A percentile compares a stretch with the other conserved stretches of the same genome.
phyloP scores from a whole-genome alignment of 1,140 invertebrate genomes.

The Drosophila bocki region DNA sequence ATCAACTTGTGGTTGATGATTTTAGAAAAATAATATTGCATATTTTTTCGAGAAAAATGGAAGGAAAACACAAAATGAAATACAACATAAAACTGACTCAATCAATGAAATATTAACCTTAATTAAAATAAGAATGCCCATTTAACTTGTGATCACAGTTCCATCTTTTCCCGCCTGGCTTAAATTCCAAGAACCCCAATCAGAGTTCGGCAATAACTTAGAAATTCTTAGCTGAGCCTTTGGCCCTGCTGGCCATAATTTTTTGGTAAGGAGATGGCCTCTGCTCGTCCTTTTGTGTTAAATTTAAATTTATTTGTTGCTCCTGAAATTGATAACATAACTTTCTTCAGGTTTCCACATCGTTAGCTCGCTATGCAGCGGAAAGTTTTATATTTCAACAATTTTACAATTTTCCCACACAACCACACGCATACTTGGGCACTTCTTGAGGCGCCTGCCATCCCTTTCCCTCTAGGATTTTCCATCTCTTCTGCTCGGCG shows the following conservation, averaged over 20 bases:
- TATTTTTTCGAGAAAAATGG: not conserved
- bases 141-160: not conserved
- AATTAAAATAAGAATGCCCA: not conserved
- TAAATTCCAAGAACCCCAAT: slow-evolving; percentile 11
- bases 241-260: slow-evolving; percentile 29
- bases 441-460: slow-evolving; percentile 20
- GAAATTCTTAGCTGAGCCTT: slow-evolving; percentile 4
- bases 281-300: slow-evolving; percentile 59
- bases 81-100: too few relatives aligned
- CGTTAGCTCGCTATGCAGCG: slow-evolving; percentile 84
- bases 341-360: slow-evolving; percentile 84
- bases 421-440: slow-evolving; percentile 23
- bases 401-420: slow-evolving; percentile 68
- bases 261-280: slow-evolving; percentile 12
- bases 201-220: slow-evolving; percentile 20
- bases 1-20: not conserved
- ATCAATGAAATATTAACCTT: not conserved
- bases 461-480: not conserved
- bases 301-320: slow-evolving; percentile 84
- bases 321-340: slow-evolving; percentile 84
- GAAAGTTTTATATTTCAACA: slow-evolving; percentile 84
- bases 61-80: not conserved
- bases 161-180: not conserved
- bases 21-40: not conserved
- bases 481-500: slow-evolving; percentile 2